phyloP scores from a whole-genome alignment of 2,797 vertebrate species.

The Neoniphon sammara region DNA sequence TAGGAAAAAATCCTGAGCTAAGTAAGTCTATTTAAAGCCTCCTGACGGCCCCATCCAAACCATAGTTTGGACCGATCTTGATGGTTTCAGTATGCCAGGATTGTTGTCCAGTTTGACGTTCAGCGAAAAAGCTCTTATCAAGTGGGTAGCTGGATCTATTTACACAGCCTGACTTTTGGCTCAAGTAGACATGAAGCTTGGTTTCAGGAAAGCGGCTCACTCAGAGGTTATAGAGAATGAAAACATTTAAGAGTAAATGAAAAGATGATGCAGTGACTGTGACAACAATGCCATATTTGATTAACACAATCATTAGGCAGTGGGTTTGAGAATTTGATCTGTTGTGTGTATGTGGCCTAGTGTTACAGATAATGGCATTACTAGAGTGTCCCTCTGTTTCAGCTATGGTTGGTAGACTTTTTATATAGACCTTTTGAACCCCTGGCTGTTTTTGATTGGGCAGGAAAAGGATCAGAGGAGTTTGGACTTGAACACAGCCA shows the following conservation, averaged over 20 bases:
- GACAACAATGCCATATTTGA: background rate
- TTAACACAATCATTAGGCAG: background rate
- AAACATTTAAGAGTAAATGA: slow-evolving; percentile 21
- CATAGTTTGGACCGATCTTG: background rate
- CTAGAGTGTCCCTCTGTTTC: background rate
- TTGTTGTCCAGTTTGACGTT: slow-evolving; percentile 33
- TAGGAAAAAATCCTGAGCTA: background rate
- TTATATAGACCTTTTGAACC: slow-evolving; percentile 27
- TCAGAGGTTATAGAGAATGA: slow-evolving; percentile 8
- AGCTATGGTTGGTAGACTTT: slow-evolving; percentile 3
- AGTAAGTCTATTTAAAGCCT: slow-evolving; percentile 12
- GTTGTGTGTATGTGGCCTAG: background rate
- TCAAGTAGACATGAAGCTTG: slow-evolving; percentile 11
- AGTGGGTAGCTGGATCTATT: slow-evolving; percentile 14
- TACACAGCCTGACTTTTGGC: slow-evolving; percentile 14
- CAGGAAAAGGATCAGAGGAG: slow-evolving; percentile 99
- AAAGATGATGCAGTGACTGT: slow-evolving; percentile 2
- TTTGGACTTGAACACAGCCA: slow-evolving; percentile 99
- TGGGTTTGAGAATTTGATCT: background rate
- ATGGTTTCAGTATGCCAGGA: slow-evolving; percentile 24
- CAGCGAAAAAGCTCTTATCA: slow-evolving; percentile 27
- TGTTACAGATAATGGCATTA: background rate
- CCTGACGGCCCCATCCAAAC: background rate
- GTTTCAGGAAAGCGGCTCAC: slow-evolving; percentile 18
- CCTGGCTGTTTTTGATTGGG: slow-evolving; percentile 67